Percentiles rank a stretch among this genome's conserved stretches.
These are phyloP conservation scores for Lethenteron camtschaticum DNA, from an alignment of 2,113 vertebrate genomes.

Conservation along the genomic window DNA sequence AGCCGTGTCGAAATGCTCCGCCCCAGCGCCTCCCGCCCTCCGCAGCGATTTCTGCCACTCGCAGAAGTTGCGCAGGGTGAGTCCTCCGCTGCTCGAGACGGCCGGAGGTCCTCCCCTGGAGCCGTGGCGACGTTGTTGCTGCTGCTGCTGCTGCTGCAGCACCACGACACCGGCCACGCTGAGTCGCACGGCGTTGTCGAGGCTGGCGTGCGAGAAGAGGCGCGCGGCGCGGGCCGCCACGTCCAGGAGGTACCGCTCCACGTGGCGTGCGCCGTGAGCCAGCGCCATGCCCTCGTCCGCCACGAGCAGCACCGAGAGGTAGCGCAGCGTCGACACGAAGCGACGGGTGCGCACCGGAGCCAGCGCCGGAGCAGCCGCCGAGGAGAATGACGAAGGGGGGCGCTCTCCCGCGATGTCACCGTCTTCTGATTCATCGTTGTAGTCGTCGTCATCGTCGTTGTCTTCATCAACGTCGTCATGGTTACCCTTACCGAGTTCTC, in stretches of 20 bases:
- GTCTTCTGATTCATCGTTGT: neutral
- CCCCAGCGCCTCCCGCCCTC: conserved; percentile 18
- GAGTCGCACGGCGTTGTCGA: conserved; percentile 24
- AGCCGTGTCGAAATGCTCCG: conserved; percentile 29
- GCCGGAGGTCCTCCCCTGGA: conserved; percentile 13
- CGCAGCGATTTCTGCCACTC: conserved; percentile 28
- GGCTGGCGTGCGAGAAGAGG: conserved; percentile 26
- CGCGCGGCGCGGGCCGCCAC: conserved; percentile 24
- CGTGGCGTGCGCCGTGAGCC: conserved; percentile 19
- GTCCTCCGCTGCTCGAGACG: conserved; percentile 21
- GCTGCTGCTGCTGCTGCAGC: conserved; percentile 16
- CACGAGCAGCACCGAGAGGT: conserved; percentile 29
- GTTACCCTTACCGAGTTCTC: too few relatives aligned
- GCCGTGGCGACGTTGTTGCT: conserved; percentile 13
- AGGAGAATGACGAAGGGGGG: too few relatives aligned
- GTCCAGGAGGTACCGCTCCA: conserved; percentile 25
- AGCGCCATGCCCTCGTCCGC: conserved; percentile 26
- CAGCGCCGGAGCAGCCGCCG: neutral
- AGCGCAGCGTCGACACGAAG: conserved; percentile 25
- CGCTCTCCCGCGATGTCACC: too few relatives aligned
- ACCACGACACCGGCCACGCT: conserved; percentile 26
- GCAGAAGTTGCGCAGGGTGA: conserved; percentile 27
- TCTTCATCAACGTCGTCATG: too few relatives aligned
- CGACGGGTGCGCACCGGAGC: conserved; percentile 10
- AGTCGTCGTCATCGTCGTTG: too few relatives aligned